Percentiles rank a stretch among this genome's conserved stretches.
Evolutionary conservation across 2,888 invertebrate genomes (phyloP).

Genomic region (Operophtera brumata): DNA sequence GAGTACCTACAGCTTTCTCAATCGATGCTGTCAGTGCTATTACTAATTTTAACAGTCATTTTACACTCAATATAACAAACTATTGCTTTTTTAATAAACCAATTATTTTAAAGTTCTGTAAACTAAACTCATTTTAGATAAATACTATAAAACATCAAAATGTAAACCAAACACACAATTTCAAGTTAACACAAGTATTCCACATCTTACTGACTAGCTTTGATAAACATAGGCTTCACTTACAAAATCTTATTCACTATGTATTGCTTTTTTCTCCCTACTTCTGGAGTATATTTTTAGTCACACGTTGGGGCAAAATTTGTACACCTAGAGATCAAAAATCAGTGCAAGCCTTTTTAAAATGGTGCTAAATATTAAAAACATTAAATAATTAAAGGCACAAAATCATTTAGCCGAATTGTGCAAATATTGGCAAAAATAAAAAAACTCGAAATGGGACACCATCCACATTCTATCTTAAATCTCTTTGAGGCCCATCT

Average conservation of each 20-base stretch:
- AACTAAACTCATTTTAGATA: no score
- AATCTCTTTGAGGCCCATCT: background rate
- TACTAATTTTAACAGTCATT: no score
- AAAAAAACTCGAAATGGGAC: background rate
- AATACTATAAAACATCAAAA: no score
- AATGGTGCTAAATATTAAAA: constrained; percentile 13
- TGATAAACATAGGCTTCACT: constrained; percentile 5
- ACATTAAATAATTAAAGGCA: background rate
- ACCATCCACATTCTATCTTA: no score
- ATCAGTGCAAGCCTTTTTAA: constrained; percentile 3
- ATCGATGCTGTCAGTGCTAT: no score
- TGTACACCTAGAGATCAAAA: background rate
- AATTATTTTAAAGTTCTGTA: background rate
- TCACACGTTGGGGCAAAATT: constrained; percentile 16
- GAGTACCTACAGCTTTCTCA: no score
- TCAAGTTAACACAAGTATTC: background rate
- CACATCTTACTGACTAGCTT: constrained; percentile 17
- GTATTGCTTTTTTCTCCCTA: constrained; percentile 9
- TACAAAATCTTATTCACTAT: constrained; percentile 4
- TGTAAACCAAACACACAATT: no score
- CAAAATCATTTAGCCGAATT: background rate
- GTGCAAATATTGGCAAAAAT: background rate
- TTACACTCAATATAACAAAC: background rate
- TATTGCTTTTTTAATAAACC: no score
- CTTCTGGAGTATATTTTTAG: constrained; percentile 9